These are phyloP conservation scores for Diabrotica undecimpunctata DNA, from an alignment of 1,140 invertebrate species.

Conservation along the genomic window DNA sequence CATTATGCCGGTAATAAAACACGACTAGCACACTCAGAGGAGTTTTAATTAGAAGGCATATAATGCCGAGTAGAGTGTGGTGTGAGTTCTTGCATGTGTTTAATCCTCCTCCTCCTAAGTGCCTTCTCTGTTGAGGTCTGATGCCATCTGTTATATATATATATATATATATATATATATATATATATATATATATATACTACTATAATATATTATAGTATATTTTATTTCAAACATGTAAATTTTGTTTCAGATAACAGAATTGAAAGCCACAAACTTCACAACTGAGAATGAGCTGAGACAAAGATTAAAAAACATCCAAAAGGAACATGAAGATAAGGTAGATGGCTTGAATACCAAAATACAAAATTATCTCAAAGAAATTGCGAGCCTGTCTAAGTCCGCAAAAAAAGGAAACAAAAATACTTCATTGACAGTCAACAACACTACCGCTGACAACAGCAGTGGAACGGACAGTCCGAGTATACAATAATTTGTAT, in stretches of 20 bases:
- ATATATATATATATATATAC: too few species aligned
- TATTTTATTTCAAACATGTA: not conserved
- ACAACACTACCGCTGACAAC: conserved; percentile 53
- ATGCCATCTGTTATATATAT: too few species aligned
- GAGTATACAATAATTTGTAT: conserved; percentile 43
- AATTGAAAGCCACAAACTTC: conserved; percentile 88
- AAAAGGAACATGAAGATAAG: conserved; percentile 79
- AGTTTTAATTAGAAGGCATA: too few species aligned
- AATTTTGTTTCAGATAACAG: conserved; percentile 70
- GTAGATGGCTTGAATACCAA: conserved; percentile 73
- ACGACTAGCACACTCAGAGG: too few species aligned
- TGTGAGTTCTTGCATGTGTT: too few species aligned
- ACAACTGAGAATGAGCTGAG: conserved; percentile 82
- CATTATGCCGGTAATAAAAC: too few species aligned
- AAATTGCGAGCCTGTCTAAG: conserved; percentile 81
- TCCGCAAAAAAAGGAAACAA: conserved; percentile 55
- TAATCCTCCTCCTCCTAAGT: too few species aligned
- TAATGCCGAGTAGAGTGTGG: too few species aligned
- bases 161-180: too few species aligned
- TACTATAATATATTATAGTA: too few species aligned
- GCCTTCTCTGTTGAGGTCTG: too few species aligned
- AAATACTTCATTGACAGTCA: not conserved
- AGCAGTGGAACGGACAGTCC: conserved; percentile 75
- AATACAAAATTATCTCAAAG: conserved; percentile 73
- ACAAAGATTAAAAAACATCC: conserved; percentile 75